Evolutionary conservation across 2,888 invertebrate genomes (phyloP), one percentile per base, ranked within the genome.

Genomic region (Augochlorella aurata): DNA sequence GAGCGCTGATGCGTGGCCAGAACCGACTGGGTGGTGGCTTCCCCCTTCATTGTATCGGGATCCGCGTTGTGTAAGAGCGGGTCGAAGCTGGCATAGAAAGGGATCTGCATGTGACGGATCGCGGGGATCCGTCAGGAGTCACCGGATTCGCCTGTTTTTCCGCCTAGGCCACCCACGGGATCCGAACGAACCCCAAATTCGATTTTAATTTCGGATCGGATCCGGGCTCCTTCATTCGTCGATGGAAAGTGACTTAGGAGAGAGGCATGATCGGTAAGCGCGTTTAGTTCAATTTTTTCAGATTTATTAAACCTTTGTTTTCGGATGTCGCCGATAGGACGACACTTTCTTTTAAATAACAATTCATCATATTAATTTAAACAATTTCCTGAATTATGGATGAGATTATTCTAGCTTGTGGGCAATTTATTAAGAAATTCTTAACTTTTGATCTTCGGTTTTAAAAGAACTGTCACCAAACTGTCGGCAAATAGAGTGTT

Each of bases 1-100:
- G 91, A 89, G 91, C 92, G 90, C 84, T 90, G 92, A 93, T 93
- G 93, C 93, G 92, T 92, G 91, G 82, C 88, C 65, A 82, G 82
- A 76, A 66, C 81, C 81, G 79, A 88, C 88, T 79, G 85, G 84
- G 81, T 89, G 87, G 87, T 87, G 89, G 86, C 83, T 77, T 75
- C 74, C 38, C 73, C 74, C 65, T 70, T 80, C 86, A 92, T 92
- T 92, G 91, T 91, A 89, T 89, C 83, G 84, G 71, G 69, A 54
- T 72, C 44, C 83, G 78, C 78, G 66, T 82, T 82, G 83, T 82
- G 78, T 45, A 84, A 90, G 80, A 83, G 65, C 84, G 86, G 82
- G 83, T 85, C 80, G 81, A 58, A 14, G 24, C 72, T 79, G 84
- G 86, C 86, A 86, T 80, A 86, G 89, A 88, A 90, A 88, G 81